Percentiles rank a stretch among this genome's conserved stretches.
phyloP scores from a whole-genome alignment of 2,888 invertebrate species.

The Sphaeridia pumilis region DNA sequence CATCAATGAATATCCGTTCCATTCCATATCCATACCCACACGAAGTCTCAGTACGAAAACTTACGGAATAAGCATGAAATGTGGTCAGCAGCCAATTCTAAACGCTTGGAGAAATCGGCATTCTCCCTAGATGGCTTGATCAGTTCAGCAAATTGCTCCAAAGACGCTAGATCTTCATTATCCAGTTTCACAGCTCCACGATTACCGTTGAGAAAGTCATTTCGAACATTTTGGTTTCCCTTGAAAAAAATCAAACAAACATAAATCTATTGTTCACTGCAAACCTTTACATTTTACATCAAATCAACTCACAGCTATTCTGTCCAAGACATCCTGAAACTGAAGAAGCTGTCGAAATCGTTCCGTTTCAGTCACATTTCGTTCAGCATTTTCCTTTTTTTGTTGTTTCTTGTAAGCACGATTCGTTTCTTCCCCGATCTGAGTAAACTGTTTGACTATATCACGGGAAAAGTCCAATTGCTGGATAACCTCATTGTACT shows the following conservation, averaged over 20 bases:
- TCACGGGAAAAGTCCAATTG: slow-evolving; percentile 82
- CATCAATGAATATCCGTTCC: too few relatives aligned
- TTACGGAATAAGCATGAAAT: slow-evolving; percentile 41
- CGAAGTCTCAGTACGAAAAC: too few relatives aligned
- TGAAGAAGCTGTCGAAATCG: slow-evolving; percentile 48
- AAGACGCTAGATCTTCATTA: slow-evolving; percentile 58
- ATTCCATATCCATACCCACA: too few relatives aligned
- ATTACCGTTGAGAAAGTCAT: slow-evolving; percentile 69
- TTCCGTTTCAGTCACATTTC: slow-evolving; percentile 64
- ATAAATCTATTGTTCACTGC: not conserved
- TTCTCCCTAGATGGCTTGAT: slow-evolving; percentile 50
- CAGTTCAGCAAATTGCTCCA: slow-evolving; percentile 65
- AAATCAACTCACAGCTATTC: slow-evolving; percentile 18
- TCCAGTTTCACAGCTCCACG: slow-evolving; percentile 73
- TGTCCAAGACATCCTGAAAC: slow-evolving; percentile 39
- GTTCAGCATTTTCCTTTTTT: slow-evolving; percentile 67
- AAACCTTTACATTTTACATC: not conserved
- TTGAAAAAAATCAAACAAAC: slow-evolving; percentile 6
- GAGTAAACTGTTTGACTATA: slow-evolving; percentile 67
- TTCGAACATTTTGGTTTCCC: slow-evolving; percentile 46
- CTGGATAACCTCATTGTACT: slow-evolving; percentile 78
- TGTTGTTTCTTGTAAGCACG: slow-evolving; percentile 79
- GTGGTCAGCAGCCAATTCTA: slow-evolving; percentile 71
- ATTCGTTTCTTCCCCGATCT: slow-evolving; percentile 60
- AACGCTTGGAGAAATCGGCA: slow-evolving; percentile 42